These are phyloP conservation scores for Etheostoma cragini DNA, from an alignment of 2,113 vertebrate species.

Conservation along the genomic window DNA sequence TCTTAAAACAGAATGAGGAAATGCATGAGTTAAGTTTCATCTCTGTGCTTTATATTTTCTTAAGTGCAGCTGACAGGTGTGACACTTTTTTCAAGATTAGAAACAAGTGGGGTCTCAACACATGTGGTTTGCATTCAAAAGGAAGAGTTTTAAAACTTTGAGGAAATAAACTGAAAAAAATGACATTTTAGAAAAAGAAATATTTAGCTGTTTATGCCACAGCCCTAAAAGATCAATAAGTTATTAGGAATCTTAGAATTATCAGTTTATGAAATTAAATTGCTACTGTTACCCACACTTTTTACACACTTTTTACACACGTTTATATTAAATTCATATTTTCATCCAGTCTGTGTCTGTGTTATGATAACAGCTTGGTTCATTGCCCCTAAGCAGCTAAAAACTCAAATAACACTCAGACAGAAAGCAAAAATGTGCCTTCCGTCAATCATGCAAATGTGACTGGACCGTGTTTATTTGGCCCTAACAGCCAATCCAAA, in stretches of 20 bases:
- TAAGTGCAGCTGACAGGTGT: slow-evolving; percentile 40
- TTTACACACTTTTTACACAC: too few relatives aligned
- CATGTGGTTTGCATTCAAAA: background rate
- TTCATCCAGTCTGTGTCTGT: too few relatives aligned
- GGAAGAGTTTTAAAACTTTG: background rate
- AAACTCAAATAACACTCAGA: background rate
- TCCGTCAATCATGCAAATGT: background rate
- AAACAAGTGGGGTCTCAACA: background rate
- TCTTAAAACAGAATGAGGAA: slow-evolving; percentile 49
- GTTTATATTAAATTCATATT: background rate
- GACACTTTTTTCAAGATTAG: background rate
- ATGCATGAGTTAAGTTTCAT: background rate
- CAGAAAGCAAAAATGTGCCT: background rate
- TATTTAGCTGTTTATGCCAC: too few relatives aligned
- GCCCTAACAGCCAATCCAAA: background rate
- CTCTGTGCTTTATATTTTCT: background rate
- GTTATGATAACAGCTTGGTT: background rate
- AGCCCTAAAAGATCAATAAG: background rate
- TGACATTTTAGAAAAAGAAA: too few relatives aligned
- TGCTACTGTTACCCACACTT: background rate
- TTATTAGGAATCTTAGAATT: background rate
- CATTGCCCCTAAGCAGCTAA: background rate
- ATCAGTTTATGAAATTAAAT: background rate
- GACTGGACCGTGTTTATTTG: background rate
- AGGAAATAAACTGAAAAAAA: background rate